Percentiles rank a stretch among this genome's conserved stretches.
These are phyloP conservation scores for Leucophenga varia DNA, from an alignment of 1,140 invertebrate species.

Conservation along the genomic window DNA sequence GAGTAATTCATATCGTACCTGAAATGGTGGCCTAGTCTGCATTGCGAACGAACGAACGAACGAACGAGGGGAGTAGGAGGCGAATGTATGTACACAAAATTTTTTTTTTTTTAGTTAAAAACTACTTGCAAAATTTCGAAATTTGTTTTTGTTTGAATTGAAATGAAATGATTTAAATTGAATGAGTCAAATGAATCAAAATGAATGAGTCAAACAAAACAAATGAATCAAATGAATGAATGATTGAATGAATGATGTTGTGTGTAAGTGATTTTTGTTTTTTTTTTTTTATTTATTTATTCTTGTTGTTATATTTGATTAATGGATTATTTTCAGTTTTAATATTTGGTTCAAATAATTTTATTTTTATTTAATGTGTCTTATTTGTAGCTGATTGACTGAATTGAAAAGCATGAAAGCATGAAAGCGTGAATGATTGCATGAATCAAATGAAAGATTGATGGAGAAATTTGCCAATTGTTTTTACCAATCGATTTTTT, in stretches of 20 bases:
- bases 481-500: no score
- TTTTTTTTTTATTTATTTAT: no score
- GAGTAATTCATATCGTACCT: constrained; percentile 53
- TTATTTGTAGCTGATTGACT: no score
- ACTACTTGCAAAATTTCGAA: constrained; percentile 51
- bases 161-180: constrained; percentile 14
- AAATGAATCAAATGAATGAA: constrained; percentile 12
- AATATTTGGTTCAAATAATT: no score
- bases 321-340: no score
- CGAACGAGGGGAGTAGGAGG: constrained; percentile 47
- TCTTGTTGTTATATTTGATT: no score
- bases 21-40: constrained; percentile 56
- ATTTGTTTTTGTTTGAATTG: constrained; percentile 21
- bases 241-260: constrained; percentile 21
- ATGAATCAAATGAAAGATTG: constrained; percentile 15
- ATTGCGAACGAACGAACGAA: constrained; percentile 49
- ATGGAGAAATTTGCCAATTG: not conserved
- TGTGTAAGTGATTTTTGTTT: no score
- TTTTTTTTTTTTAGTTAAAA: constrained; percentile 48
- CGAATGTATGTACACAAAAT: constrained; percentile 51
- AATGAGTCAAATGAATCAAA: constrained; percentile 30
- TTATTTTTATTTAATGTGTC: no score
- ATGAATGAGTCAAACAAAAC: no score
- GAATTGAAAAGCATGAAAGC: no score
- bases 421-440: no score